Evolutionary conservation across 2,797 vertebrate genomes (phyloP).

Genomic region (Ctenochaetus hawaiiensis): DNA sequence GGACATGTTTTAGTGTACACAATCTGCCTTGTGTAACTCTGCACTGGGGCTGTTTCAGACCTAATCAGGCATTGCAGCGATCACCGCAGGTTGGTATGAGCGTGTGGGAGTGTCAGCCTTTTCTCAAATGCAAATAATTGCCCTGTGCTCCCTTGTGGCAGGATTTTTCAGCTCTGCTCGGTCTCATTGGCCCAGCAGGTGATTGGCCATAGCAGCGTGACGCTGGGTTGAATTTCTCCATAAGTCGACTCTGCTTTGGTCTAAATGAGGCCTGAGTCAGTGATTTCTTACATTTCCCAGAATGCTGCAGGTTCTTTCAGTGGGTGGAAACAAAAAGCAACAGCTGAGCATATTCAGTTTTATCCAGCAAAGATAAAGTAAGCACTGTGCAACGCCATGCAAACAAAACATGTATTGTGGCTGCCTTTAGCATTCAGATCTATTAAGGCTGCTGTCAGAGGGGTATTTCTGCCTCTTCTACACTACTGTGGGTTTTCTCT

Average conservation of each 20-base stretch:
- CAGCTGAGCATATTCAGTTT: slow-evolving; percentile 22
- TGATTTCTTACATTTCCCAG: neutral
- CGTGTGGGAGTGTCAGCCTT: too few relatives aligned
- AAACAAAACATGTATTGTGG: slow-evolving; percentile 28
- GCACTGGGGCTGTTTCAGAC: neutral
- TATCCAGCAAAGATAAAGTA: slow-evolving; percentile 7
- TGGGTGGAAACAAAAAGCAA: slow-evolving; percentile 22
- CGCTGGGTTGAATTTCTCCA: too few relatives aligned
- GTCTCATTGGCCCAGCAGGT: too few relatives aligned
- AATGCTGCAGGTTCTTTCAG: neutral
- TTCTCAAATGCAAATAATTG: too few relatives aligned
- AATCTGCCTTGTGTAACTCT: neutral
- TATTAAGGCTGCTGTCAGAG: slow-evolving; percentile 41
- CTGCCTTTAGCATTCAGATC: slow-evolving; percentile 32
- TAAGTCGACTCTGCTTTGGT: too few relatives aligned
- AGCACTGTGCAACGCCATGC: neutral
- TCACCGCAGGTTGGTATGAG: too few relatives aligned
- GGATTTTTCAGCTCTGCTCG: too few relatives aligned
- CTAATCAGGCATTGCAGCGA: too few relatives aligned
- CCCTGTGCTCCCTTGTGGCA: too few relatives aligned
- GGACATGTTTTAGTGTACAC: neutral
- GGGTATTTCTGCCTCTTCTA: slow-evolving; percentile 22
- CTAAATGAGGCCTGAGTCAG: neutral
- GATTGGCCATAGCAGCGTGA: too few relatives aligned
- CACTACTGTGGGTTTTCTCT: slow-evolving; percentile 27